A percentile compares a stretch with the other conserved stretches of the same genome.
Evolutionary conservation across 1,140 invertebrate species (phyloP).

Genomic region (Tetraneura akinire): DNA sequence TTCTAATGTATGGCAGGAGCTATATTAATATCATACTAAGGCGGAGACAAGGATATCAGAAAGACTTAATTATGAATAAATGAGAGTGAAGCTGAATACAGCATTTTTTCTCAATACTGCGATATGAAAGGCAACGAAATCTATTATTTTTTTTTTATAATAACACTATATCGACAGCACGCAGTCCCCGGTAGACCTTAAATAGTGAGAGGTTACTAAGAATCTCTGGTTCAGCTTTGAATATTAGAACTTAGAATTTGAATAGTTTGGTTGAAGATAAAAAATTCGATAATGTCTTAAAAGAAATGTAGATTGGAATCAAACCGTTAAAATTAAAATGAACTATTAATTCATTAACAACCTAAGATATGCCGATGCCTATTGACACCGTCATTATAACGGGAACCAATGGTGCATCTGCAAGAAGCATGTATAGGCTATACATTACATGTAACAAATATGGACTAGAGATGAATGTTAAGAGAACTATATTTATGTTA

Average conservation of each 20-base stretch:
- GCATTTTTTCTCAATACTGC: neutral
- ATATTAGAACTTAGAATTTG: neutral
- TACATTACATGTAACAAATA: too few species aligned
- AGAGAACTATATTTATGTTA: too few species aligned
- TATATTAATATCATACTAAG: too few species aligned
- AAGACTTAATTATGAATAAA: constrained; percentile 27
- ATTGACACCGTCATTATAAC: too few species aligned
- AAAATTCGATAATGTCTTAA: neutral
- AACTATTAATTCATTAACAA: neutral
- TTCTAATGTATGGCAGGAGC: too few species aligned
- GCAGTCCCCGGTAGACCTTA: constrained; percentile 41
- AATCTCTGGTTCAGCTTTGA: constrained; percentile 5
- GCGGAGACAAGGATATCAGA: constrained; percentile 23
- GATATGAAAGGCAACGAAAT: neutral
- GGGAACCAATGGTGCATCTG: too few species aligned
- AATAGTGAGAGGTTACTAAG: too few species aligned
- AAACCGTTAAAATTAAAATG: constrained; percentile 38
- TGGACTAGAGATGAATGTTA: too few species aligned
- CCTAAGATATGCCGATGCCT: constrained; percentile 51
- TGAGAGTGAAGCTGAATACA: constrained; percentile 39
- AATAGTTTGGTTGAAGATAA: too few species aligned
- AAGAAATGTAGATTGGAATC: constrained; percentile 44
- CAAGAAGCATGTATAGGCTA: too few species aligned
- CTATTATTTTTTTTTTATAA: constrained; percentile 16
- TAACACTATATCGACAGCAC: too few species aligned